Base-by-base conservation (phyloP, 2,113 vertebrate genomes). In the Bucco capensis region DNA sequence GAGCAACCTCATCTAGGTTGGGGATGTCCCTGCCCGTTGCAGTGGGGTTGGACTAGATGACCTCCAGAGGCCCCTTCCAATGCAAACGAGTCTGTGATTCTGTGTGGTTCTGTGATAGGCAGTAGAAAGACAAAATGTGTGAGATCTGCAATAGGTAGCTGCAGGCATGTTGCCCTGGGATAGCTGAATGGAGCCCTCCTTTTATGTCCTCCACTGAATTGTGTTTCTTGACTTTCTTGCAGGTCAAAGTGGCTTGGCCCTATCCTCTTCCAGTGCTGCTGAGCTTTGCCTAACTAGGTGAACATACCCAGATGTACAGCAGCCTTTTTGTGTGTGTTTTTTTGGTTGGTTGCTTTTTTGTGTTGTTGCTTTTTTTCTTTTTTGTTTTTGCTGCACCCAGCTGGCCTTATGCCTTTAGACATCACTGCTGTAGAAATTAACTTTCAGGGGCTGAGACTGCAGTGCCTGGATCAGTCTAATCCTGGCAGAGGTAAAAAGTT, bases 221-320 rank as follows among this genome's bases (percentile, higher is more conserved):
- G 22, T 84, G 28, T 91, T 90, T 88, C 47, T 60, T 76, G 16
- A 58, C 44, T 91, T 44, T 79, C 51, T 92, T 95, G 80, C 76
- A 95, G 92, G 70, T 90, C 12, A 13, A 8, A 44, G 25, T 50
- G 53, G 10, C 37, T 83, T 49, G 69, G 40, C 35, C 22, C 5
- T 71, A 2, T 74, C 30, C 12, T 86, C 33, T 60, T 78, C 51
- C 44, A 31, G 30, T 71, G 60, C 24, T 67, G 21, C 67, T 61
- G 50, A 46, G 40, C 54, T 49, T 89, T 49, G 19, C 50, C 44
- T 44, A 27, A 16, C 44, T 19, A n/a, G 5, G 30, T 71, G 79
- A 88, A 64, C 18, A 13, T 16, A 60, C 13, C 19, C 60, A 83
- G 47, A 35, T 12, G 33, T 19, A 51, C n/a, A 66, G 24, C 60